Evolutionary conservation across 2,113 vertebrate genomes (phyloP).

Genomic region (Chiloscyllium plagiosum): DNA sequence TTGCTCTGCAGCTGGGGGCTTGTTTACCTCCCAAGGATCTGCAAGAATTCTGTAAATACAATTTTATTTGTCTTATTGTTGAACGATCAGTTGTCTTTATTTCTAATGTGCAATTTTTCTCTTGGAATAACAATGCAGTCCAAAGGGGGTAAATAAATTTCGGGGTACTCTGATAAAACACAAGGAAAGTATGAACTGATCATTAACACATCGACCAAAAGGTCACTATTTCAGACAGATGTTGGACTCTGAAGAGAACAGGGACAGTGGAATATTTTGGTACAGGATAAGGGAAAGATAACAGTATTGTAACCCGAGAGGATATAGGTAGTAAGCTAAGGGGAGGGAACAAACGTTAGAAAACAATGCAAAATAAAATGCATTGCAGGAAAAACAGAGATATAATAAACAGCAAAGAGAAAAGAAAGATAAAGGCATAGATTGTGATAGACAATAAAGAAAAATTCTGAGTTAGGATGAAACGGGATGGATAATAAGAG

Average conservation of each 20-base stretch:
- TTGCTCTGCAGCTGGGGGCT: slow-evolving; percentile 27
- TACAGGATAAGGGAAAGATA: not conserved
- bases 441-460: slow-evolving; percentile 45
- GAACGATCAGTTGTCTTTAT: not conserved
- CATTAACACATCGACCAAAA: not conserved
- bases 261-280: not conserved
- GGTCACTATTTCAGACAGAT: not conserved
- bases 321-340: not conserved
- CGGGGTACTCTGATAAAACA: too few species aligned
- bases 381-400: not conserved
- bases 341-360: not conserved
- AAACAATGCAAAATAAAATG: not conserved
- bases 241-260: not conserved
- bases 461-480: slow-evolving; percentile 51
- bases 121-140: not conserved
- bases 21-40: slow-evolving; percentile 20
- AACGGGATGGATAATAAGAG: not conserved
- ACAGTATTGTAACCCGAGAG: not conserved
- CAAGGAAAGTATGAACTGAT: not conserved
- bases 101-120: not conserved
- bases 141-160: not conserved
- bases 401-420: slow-evolving; percentile 42
- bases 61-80: slow-evolving; percentile 20
- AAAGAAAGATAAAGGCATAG: slow-evolving; percentile 50
- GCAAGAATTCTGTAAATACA: slow-evolving; percentile 27